Conservation (phyloP, 2,113 vertebrate species). For the Tragelaphus scriptus region DNA sequence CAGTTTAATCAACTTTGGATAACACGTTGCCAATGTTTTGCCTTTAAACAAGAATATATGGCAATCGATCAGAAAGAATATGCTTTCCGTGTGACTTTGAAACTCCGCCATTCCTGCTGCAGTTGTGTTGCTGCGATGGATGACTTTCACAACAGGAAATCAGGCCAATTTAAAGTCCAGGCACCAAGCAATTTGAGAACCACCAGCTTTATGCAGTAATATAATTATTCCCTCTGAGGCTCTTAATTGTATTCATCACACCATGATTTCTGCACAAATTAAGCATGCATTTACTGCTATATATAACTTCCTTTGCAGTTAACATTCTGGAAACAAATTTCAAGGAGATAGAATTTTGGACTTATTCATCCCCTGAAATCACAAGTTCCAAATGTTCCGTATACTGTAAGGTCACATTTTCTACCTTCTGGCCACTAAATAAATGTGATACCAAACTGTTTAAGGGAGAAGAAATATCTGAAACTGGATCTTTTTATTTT, state of each 20-base stretch:
- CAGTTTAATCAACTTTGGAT: conserved; percentile 42
- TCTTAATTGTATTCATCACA: conserved; percentile 92
- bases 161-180: conserved; percentile 89
- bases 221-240: conserved; percentile 91
- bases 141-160: conserved; percentile 88
- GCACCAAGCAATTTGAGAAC: conserved; percentile 88
- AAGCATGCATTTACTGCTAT: conserved; percentile 89
- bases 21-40: conserved; percentile 46
- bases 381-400: conserved; percentile 69
- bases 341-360: conserved; percentile 84
- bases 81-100: conserved; percentile 83
- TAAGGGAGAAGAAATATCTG: conserved; percentile 37
- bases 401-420: conserved; percentile 76
- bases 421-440: conserved; percentile 39
- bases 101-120: conserved; percentile 74
- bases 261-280: conserved; percentile 91
- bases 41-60: conserved; percentile 60
- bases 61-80: conserved; percentile 70
- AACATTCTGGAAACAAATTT: conserved; percentile 90
- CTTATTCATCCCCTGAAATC: conserved; percentile 81
- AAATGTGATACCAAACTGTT: background rate
- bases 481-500: background rate
- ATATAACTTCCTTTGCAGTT: conserved; percentile 89
- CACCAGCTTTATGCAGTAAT: conserved; percentile 89
- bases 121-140: conserved; percentile 78